Percentiles rank a stretch among this genome's conserved stretches.
Evolutionary conservation across 1,140 invertebrate genomes (phyloP).

Genomic region (Formica selysi): DNA sequence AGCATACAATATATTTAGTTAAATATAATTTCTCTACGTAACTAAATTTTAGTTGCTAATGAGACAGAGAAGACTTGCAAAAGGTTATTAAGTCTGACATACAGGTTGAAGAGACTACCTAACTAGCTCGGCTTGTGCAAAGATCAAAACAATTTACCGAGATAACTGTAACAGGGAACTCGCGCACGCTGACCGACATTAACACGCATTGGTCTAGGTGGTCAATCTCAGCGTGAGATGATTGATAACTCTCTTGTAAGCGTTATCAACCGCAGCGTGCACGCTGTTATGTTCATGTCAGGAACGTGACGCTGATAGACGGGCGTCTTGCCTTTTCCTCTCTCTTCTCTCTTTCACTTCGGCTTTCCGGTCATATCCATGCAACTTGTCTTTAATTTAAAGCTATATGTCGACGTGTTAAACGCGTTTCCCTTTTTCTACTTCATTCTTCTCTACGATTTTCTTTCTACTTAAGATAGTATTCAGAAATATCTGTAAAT

Average conservation of each 20-base stretch:
- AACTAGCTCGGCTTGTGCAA: constrained; percentile 53
- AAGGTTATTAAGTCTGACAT: constrained; percentile 38
- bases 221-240: constrained; percentile 71
- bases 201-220: constrained; percentile 74
- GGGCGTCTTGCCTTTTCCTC: constrained; percentile 24
- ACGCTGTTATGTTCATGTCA: constrained; percentile 79
- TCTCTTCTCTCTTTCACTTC: constrained; percentile 26
- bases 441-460: not conserved
- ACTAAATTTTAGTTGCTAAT: constrained; percentile 27
- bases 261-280: constrained; percentile 76
- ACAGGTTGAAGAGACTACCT: constrained; percentile 57
- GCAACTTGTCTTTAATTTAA: constrained; percentile 77
- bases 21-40: not conserved
- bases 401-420: constrained; percentile 75
- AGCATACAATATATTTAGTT: not conserved
- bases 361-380: constrained; percentile 35
- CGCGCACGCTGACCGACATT: constrained; percentile 36
- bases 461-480: not conserved
- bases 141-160: constrained; percentile 62
- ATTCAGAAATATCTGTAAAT: not conserved
- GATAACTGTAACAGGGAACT: constrained; percentile 56
- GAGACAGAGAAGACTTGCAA: constrained; percentile 28
- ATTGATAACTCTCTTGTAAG: constrained; percentile 79
- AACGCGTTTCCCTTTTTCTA: constrained; percentile 33
- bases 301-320: constrained; percentile 72